Conservation (phyloP, 2,113 vertebrate species). For the Tragelaphus strepsiceros region DNA sequence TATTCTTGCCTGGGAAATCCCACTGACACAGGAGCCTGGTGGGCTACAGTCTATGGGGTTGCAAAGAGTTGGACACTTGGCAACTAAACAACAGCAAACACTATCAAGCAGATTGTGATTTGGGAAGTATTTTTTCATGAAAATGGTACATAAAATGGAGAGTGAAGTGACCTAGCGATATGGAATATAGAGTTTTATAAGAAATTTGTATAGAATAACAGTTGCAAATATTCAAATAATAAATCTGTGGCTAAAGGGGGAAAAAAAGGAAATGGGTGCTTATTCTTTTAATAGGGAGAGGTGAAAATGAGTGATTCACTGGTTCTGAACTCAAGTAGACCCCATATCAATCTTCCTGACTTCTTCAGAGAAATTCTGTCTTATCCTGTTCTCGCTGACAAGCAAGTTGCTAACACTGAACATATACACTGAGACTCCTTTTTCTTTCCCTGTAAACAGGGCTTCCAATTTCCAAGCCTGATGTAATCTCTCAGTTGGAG, state of each 20-base stretch:
- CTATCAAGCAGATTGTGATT: background rate
- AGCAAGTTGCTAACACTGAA: background rate
- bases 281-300: background rate
- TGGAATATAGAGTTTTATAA: background rate
- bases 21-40: background rate
- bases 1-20: background rate
- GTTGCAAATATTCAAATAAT: background rate
- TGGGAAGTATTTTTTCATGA: background rate
- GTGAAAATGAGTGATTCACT: background rate
- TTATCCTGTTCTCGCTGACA: background rate
- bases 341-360: background rate
- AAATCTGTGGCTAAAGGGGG: background rate
- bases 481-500: constrained; percentile 51
- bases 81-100: background rate
- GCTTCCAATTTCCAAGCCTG: constrained; percentile 57
- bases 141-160: background rate
- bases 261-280: background rate
- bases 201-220: background rate
- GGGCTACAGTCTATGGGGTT: background rate
- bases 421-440: background rate
- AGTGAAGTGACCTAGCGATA: background rate
- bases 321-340: background rate
- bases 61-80: background rate
- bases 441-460: constrained; percentile 38
- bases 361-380: background rate